phyloP scores from a whole-genome alignment of 2,797 vertebrate species.

The Caiman crocodilus region DNA sequence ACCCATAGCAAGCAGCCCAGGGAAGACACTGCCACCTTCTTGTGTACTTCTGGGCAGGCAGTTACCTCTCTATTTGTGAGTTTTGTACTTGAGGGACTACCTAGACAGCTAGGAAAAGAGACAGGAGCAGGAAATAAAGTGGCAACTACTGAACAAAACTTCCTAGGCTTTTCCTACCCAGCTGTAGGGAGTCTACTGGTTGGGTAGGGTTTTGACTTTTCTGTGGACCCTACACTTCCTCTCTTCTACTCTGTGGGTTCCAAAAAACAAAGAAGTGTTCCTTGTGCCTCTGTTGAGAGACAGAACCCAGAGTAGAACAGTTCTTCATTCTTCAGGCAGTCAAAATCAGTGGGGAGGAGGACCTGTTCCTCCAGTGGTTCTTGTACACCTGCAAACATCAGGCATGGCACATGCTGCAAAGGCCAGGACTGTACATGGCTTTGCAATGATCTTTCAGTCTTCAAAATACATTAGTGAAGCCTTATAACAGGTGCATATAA shows the following conservation, averaged over 20 bases:
- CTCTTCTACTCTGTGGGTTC: background rate
- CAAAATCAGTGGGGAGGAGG: no score
- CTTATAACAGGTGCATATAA: background rate
- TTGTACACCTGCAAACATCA: fast-evolving
- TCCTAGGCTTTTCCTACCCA: background rate
- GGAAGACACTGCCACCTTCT: background rate
- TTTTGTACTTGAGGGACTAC: no score
- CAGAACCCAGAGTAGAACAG: no score
- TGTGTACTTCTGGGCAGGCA: background rate
- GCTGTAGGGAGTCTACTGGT: background rate
- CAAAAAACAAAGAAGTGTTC: fast-evolving
- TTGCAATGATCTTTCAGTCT: background rate
- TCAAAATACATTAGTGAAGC: background rate
- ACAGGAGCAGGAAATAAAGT: background rate
- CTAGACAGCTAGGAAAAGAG: background rate
- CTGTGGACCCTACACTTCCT: background rate
- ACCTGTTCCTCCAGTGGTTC: no score
- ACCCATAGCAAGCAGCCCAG: no score
- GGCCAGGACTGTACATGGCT: background rate
- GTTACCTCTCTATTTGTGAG: background rate
- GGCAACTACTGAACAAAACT: background rate
- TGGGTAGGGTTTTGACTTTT: background rate
- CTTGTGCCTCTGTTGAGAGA: background rate
- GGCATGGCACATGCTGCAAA: background rate
- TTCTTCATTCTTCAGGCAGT: no score